Percentiles rank a stretch among this genome's conserved stretches.
Evolutionary conservation across 2,113 vertebrate species (phyloP).

Genomic region (Trematocara stigmaticum): DNA sequence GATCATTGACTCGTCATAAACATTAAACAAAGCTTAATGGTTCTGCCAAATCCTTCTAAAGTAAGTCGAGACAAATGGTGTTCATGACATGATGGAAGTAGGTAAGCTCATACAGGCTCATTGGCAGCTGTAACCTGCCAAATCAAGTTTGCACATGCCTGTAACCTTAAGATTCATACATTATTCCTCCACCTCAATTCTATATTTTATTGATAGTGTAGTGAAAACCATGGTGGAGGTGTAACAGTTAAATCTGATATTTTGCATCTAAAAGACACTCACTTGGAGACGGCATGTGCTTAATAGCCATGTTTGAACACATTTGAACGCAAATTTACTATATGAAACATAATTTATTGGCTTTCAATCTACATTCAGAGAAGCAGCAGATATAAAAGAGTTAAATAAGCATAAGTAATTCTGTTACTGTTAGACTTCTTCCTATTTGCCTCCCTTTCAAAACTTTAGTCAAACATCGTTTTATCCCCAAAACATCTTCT

Average conservation of each 20-base stretch:
- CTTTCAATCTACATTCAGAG: not conserved
- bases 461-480: not conserved
- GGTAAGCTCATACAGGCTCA: not conserved
- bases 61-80: not conserved
- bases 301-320: not conserved
- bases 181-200: not conserved
- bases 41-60: slow-evolving; percentile 3
- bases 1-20: slow-evolving; percentile 52
- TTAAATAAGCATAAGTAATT: not conserved
- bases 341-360: not conserved
- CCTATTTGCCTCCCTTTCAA: not conserved
- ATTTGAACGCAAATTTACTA: not conserved
- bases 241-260: not conserved
- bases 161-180: not conserved
- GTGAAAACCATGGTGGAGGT: not conserved
- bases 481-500: not conserved
- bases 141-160: not conserved
- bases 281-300: not conserved
- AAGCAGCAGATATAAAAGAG: not conserved
- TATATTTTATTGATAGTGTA: not conserved
- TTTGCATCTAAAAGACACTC: not conserved
- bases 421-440: not conserved
- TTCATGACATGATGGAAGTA: not conserved
- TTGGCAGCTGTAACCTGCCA: not conserved
- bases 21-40: slow-evolving; percentile 62